phyloP scores from a whole-genome alignment of 2,113 vertebrate species.

The Vulpes lagopus region DNA sequence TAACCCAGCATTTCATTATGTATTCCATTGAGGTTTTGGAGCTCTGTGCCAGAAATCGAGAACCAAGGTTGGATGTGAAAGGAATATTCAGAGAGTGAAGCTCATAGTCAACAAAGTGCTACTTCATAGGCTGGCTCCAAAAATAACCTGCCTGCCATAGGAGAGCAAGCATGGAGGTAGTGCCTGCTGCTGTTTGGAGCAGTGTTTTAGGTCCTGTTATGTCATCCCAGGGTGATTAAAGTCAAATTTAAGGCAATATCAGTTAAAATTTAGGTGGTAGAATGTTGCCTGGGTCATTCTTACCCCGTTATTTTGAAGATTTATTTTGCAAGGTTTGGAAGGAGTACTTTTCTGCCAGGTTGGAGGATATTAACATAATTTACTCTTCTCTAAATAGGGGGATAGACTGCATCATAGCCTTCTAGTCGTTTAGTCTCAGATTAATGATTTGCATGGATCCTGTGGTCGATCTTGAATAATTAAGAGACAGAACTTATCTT shows the following conservation, averaged over 20 bases:
- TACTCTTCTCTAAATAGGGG: background rate
- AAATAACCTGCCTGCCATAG: background rate
- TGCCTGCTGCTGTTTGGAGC: background rate
- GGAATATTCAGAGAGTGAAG: constrained; percentile 66
- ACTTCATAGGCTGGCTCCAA: constrained; percentile 23
- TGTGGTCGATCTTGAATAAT: background rate
- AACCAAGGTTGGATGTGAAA: constrained; percentile 60
- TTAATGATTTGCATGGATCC: background rate
- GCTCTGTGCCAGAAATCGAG: background rate
- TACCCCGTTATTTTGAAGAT: background rate
- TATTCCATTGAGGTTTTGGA: constrained; percentile 67
- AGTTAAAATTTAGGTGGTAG: constrained; percentile 27
- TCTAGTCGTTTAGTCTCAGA: background rate
- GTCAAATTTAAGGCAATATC: background rate
- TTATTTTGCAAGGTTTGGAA: constrained; percentile 35
- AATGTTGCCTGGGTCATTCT: constrained; percentile 11
- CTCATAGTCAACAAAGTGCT: background rate
- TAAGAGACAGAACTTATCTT: constrained; percentile 5
- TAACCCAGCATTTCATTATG: constrained; percentile 73
- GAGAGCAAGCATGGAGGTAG: background rate
- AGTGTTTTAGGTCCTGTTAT: background rate
- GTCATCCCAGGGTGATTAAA: background rate
- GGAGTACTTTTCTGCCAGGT: background rate
- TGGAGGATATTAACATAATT: background rate
- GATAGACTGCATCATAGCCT: background rate